Base-by-base conservation (phyloP, 2,888 invertebrate genomes). In the Oxytorus armatus region DNA sequence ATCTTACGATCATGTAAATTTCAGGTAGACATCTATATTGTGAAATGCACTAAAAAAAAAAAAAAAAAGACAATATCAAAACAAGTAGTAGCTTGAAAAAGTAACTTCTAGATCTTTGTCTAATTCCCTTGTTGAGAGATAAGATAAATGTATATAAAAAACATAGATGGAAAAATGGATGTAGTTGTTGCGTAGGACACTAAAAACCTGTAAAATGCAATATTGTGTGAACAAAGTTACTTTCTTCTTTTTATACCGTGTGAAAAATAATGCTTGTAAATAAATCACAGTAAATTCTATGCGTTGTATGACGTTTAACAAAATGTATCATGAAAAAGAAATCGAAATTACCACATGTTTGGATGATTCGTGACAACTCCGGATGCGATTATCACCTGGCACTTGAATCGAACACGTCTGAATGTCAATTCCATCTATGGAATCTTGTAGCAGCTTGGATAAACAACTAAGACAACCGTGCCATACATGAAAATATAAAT, bases 321-420 rank as follows among this genome's bases (percentile, higher is more conserved):
- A 23, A 7, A 29, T 36, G 29, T 57, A 10, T 33, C 7, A 3
- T 1, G 11, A 29, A 1, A n/a, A 53, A n/a, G 25, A 25, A n/a
- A 11, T 23, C 3, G 55, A 51, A 51, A 21, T 88, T 82, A 88
- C 88, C 88, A 85, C 88, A 88, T 88, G 76, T 87, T 87, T 84
- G 57, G 53, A 66, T 44, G 68, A 75, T 80, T 81, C 42, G n/a
- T 49, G 53, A 77, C 68, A 49, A 80, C 72, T 61, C 36, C 47
- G 11, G 29, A 66, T 76, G 42, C 63, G 72, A 63, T 76, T 18
- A 66, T 53, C 23, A 33, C 53, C 44, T 72, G 47, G 63, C 3
- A 36, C 65, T 79, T 51, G 16, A 74, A 76, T 61, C 76, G 76
- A 53, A 61, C 49, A 18, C 29, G 53, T 53, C 53, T 39, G 39